Evolutionary conservation across 2,888 invertebrate genomes (phyloP), one percentile per base, ranked within the genome.

Genomic region (Drosophila austrosaltans): DNA sequence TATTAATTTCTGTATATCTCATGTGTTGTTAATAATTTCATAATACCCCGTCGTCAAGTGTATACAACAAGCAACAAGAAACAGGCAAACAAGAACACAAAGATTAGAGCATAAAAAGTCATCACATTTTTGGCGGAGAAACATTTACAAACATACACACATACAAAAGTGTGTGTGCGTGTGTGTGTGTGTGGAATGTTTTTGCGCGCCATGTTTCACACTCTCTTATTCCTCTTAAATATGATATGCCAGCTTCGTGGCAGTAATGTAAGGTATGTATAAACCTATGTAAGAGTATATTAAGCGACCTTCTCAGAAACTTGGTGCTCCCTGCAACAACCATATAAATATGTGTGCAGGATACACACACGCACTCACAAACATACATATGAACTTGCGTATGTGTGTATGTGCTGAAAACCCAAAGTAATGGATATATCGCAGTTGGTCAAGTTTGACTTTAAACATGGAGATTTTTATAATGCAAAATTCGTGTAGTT

Each of bases 401-500:
- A 48, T 22, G 8, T 10, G 22, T 2, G 7, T 36, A 44, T 20
- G 42, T 44, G 20, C 22, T 5, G 8, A 3, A 20, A 20, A 20
- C 22, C 48, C 0, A 25, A 10, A 1, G 10, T 48, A 48, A 48
- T 48, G 48, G 48, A 48, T 48, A 48, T 48, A 48, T 25, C 48
- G 10, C 48, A 48, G 48, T 48, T 48, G 48, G 48, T 48, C 48
- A 44, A 48, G 25, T 48, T 25, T 25, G 25, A 48, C 10, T 48
- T 25, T 20, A 22, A 40, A 66, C 69, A 64, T 56, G 66, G 66
- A 42, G 71, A 64, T 71, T 84, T 85, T 87, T 77, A 82, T 82
- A 82, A 88, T 82, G 82, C 76, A 78, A 78, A 88, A 82, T 66
- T 62, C 83, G 81, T 85, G 88, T 82, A 66, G 61, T 42, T 42